These are phyloP conservation scores for Bradypus variegatus DNA, from an alignment of 2,797 vertebrate genomes.

Conservation along the genomic window DNA sequence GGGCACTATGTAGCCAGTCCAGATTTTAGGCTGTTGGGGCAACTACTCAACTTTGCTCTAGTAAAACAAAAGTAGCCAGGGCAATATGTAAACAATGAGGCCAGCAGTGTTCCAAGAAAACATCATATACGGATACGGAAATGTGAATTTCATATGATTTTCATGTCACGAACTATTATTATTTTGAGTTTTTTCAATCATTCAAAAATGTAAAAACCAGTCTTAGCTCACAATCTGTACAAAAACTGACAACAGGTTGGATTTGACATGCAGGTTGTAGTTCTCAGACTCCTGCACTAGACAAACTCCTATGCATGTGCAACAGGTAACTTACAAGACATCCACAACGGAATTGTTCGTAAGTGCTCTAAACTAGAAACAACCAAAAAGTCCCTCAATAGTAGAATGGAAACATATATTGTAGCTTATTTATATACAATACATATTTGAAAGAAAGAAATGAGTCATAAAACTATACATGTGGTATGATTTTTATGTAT, in stretches of 20 bases:
- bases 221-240: background rate
- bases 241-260: background rate
- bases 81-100: background rate
- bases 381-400: background rate
- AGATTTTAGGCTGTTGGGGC: background rate
- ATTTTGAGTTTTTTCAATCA: background rate
- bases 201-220: background rate
- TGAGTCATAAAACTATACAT: slow-evolving; percentile 24
- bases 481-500: slow-evolving; percentile 33
- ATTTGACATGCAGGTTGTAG: background rate
- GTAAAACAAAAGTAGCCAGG: background rate
- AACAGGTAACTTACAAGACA: background rate
- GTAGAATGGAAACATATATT: background rate
- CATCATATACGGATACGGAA: background rate
- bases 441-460: slow-evolving; percentile 28
- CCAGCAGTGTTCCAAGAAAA: background rate
- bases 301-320: background rate
- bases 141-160: slow-evolving; percentile 30
- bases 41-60: background rate
- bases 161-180: background rate
- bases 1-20: background rate
- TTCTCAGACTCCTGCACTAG: background rate
- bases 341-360: background rate
- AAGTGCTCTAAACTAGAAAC: background rate
- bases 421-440: background rate